Evolutionary conservation across 2,888 invertebrate species (phyloP), one percentile per base, ranked within the genome.

Genomic region (Alviniconcha strummeri): DNA sequence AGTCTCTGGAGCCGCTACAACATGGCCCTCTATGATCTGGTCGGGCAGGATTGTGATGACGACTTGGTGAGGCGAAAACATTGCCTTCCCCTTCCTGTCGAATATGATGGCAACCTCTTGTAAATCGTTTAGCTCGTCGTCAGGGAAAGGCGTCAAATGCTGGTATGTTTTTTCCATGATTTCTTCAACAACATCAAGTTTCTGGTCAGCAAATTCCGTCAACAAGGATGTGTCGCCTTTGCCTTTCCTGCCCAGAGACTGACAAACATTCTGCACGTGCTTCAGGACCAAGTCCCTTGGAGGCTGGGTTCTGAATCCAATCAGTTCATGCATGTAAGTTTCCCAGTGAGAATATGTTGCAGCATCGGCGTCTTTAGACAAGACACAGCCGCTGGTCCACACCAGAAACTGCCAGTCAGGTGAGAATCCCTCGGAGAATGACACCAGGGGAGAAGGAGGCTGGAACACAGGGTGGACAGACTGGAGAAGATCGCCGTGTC

Each of bases 341-440:
- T 15, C 5, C 78, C 78, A 78, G 60, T 78, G 17, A 52, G 13
- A 56, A 56, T 60, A 78, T 7, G 13, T 11, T n/a, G 69, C 17
- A 11, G 81, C 72, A 56, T 81, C 72, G 8, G 74, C 57, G 19
- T 72, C 13, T n/a, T 4, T 8, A 74, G 52, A 19, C 19, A 74
- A 19, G 4, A 81, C 36, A 17, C 69, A 57, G 8, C 52, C 17
- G 57, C 15, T 81, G 52, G 81, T 81, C 81, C 81, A 81, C 36
- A 57, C 57, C 5, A 71, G 17, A 36, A 19, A 17, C 17, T 11
- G 52, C 7, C n/a, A 5, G n/a, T 8, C 8, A n/a, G 74, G 56
- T 13, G 81, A 81, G 19, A 36, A 55, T 19, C 81, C 72, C 13
- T 81, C 74, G 4, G 81, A 71, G 52, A 81, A 81, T 5, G 81